Conservation (phyloP, 2,113 vertebrate genomes). For the Plotosus lineatus region DNA sequence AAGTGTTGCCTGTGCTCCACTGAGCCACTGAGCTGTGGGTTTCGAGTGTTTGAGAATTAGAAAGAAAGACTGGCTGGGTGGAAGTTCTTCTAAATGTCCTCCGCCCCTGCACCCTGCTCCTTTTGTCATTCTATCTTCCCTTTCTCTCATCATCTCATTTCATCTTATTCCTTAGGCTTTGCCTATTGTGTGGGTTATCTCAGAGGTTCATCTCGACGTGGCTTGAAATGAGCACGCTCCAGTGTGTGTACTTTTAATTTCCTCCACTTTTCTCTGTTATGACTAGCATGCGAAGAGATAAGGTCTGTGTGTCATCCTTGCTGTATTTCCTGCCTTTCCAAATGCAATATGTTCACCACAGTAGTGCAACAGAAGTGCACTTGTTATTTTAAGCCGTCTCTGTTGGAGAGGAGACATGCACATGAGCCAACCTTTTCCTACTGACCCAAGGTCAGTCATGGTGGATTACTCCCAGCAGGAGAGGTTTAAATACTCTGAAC, state of each 20-base stretch:
- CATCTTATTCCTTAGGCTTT: constrained; percentile 24
- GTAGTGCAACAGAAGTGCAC: constrained; percentile 5
- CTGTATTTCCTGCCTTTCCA: constrained; percentile 10
- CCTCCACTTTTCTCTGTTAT: constrained; percentile 9
- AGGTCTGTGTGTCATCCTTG: constrained; percentile 6
- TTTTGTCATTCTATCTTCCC: constrained; percentile 42
- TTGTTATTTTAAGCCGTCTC: constrained; percentile 33
- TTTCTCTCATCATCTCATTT: neutral
- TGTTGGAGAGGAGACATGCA: constrained; percentile 25
- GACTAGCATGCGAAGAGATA: constrained; percentile 31
- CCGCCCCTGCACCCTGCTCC: constrained; percentile 31
- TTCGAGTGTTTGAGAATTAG: constrained; percentile 30
- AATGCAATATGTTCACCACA: neutral
- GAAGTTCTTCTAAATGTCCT: constrained; percentile 19
- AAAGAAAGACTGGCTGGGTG: constrained; percentile 16
- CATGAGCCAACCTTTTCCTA: constrained; percentile 22
- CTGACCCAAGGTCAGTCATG: constrained; percentile 36
- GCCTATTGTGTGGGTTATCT: constrained; percentile 44
- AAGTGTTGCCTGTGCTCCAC: constrained; percentile 58
- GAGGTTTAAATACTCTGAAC: constrained; percentile 32
- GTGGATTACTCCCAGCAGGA: constrained; percentile 40
- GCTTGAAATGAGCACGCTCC: constrained; percentile 24
- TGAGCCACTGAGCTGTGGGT: constrained; percentile 17
- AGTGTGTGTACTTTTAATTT: constrained; percentile 22
- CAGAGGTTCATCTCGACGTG: constrained; percentile 33